Evolutionary conservation across 2,888 invertebrate genomes (phyloP).

Genomic region (Diplazon laetatorius): DNA sequence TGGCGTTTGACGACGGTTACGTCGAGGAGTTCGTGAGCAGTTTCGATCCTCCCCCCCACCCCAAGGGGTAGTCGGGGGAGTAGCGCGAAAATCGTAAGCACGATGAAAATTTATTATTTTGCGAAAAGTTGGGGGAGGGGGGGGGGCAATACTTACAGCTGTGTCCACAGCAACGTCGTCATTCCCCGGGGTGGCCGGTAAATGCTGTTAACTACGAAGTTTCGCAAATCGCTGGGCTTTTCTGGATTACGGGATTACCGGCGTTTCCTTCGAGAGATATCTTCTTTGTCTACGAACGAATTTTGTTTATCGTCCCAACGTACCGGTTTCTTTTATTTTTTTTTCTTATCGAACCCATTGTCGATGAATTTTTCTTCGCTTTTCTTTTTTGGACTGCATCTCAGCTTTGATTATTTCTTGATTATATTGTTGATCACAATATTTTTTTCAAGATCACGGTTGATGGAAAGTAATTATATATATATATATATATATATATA

Average conservation of each 20-base stretch:
- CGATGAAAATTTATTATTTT: constrained; percentile 37
- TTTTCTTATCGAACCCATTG: not conserved
- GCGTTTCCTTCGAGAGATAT: constrained; percentile 25
- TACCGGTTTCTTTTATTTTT: too few relatives aligned
- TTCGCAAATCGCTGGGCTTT: constrained; percentile 1
- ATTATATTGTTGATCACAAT: too few relatives aligned
- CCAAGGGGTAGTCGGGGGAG: constrained; percentile 2
- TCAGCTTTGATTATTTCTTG: too few relatives aligned
- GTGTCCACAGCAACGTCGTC: not conserved
- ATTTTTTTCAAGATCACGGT: too few relatives aligned
- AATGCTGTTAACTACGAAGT: not conserved
- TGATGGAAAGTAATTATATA: too few relatives aligned
- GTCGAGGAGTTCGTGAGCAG: constrained; percentile 7
- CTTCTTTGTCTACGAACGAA: constrained; percentile 12
- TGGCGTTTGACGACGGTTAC: constrained; percentile 7
- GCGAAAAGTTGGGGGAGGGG: not conserved
- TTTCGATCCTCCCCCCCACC: constrained; percentile 38
- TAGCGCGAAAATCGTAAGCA: not conserved
- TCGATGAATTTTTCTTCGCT: not conserved
- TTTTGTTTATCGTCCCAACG: not conserved
- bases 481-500: too few relatives aligned
- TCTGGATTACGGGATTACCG: constrained; percentile 13
- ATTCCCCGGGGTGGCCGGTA: not conserved
- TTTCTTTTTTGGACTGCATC: too few relatives aligned
- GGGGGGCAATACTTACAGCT: too few relatives aligned